Conservation (phyloP, 2,888 invertebrate species). For the Diaprepes abbreviatus region DNA sequence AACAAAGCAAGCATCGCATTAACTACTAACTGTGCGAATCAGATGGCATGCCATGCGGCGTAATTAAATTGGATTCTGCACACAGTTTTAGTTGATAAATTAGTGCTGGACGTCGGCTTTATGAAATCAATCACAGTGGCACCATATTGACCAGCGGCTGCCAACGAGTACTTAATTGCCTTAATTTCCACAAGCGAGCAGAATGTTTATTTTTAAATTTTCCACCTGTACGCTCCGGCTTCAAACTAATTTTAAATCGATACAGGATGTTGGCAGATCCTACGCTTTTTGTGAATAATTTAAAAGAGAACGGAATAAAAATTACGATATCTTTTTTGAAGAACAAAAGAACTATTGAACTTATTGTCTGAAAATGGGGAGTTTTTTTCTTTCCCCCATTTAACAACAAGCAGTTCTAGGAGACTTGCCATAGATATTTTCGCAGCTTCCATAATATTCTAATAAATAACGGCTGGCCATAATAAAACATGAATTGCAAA, state of each 20-base stretch:
- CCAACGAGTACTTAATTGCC: slow-evolving; percentile 63
- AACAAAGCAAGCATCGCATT: slow-evolving; percentile 41
- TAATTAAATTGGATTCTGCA: slow-evolving; percentile 52
- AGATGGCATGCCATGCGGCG: slow-evolving; percentile 50
- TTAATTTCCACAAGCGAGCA: slow-evolving; percentile 60
- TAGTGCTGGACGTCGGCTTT: slow-evolving; percentile 59
- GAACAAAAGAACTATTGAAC: too few relatives aligned
- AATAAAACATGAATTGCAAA: too few relatives aligned
- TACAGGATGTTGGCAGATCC: slow-evolving; percentile 2
- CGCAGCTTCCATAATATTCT: too few relatives aligned
- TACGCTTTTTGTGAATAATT: too few relatives aligned
- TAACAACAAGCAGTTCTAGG: too few relatives aligned
- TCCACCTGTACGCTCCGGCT: slow-evolving; percentile 45
- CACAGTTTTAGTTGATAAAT: slow-evolving; percentile 57
- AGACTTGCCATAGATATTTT: too few relatives aligned
- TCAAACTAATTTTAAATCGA: slow-evolving; percentile 44
- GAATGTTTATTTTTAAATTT: slow-evolving; percentile 50
- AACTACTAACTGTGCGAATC: slow-evolving; percentile 48
- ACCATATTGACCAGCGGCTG: slow-evolving; percentile 62
- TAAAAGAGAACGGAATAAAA: too few relatives aligned
- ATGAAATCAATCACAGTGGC: slow-evolving; percentile 63
- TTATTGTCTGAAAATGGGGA: too few relatives aligned
- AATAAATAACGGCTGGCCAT: too few relatives aligned
- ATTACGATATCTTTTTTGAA: too few relatives aligned
- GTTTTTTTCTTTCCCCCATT: too few relatives aligned